Conservation (phyloP, 2,888 invertebrate genomes). For the Drosophila mulleri region DNA sequence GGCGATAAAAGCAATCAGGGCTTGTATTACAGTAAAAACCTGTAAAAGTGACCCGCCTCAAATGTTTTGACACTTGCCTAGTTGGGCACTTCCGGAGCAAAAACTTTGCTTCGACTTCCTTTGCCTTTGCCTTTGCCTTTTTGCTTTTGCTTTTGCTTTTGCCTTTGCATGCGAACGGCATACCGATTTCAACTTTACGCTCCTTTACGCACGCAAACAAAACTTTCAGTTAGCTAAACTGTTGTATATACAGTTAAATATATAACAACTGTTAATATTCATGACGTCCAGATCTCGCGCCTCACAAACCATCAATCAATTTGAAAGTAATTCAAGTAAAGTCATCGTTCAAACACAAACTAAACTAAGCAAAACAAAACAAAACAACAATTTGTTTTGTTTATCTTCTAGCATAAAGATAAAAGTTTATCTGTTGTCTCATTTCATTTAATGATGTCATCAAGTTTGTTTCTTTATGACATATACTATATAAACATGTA, state of each 20-base stretch:
- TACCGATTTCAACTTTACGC: constrained; percentile 39
- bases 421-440: background rate
- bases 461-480: background rate
- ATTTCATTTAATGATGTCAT: background rate
- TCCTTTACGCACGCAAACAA: constrained; percentile 46
- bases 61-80: constrained; percentile 49
- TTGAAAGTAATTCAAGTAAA: background rate
- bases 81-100: constrained; percentile 28
- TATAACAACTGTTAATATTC: background rate
- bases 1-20: constrained; percentile 34
- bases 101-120: constrained; percentile 13
- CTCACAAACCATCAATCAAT: constrained; percentile 5
- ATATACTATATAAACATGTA: background rate
- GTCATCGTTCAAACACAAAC: constrained; percentile 2
- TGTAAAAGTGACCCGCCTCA: constrained; percentile 43
- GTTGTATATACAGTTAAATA: background rate
- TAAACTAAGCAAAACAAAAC: background rate
- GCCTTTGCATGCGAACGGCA: constrained; percentile 19
- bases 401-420: background rate
- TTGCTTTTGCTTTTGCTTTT: background rate
- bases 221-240: background rate
- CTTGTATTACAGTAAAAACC: constrained; percentile 31
- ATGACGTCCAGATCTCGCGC: background rate
- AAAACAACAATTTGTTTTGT: background rate
- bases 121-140: background rate